Percentiles rank a stretch among this genome's conserved stretches.
Conservation (phyloP, 1,140 invertebrate species). For the Trichoplusia ni region DNA sequence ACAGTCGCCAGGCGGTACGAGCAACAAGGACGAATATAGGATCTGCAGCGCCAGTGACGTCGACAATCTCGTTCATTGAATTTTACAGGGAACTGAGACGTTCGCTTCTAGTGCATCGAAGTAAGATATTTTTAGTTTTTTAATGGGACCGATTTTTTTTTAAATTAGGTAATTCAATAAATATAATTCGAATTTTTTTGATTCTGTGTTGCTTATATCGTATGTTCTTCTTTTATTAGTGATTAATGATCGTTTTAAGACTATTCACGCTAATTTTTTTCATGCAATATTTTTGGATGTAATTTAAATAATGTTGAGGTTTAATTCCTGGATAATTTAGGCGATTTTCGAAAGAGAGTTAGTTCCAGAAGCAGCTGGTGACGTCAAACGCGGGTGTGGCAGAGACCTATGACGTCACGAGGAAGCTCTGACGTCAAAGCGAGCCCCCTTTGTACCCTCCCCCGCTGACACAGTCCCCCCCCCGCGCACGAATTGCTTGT, state of each 20-base stretch:
- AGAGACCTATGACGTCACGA: conserved; percentile 73
- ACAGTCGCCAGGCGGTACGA: conserved; percentile 18
- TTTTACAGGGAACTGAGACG: conserved; percentile 63
- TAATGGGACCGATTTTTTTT: not conserved
- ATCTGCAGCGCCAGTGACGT: conserved; percentile 73
- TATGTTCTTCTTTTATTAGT: no score
- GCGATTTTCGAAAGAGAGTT: not conserved
- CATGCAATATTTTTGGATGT: no score
- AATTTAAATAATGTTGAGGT: not conserved
- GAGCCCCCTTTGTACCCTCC: conserved; percentile 42
- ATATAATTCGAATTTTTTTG: not conserved
- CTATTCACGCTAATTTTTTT: no score
- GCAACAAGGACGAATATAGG: conserved; percentile 47
- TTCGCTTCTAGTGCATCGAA: conserved; percentile 56
- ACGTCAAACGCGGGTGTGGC: conserved; percentile 79
- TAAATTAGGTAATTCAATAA: not conserved
- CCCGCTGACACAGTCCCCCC: conserved; percentile 31
- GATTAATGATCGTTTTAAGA: no score
- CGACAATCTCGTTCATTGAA: conserved; percentile 72
- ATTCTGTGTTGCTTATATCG: no score
- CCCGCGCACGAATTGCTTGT: conserved; percentile 57
- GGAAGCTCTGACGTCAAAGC: conserved; percentile 76
- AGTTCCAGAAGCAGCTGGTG: conserved; percentile 46
- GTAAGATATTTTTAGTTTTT: conserved; percentile 31
- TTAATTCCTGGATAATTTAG: not conserved